Conservation (phyloP, 2,888 invertebrate genomes). For the Linyphia triangularis region DNA sequence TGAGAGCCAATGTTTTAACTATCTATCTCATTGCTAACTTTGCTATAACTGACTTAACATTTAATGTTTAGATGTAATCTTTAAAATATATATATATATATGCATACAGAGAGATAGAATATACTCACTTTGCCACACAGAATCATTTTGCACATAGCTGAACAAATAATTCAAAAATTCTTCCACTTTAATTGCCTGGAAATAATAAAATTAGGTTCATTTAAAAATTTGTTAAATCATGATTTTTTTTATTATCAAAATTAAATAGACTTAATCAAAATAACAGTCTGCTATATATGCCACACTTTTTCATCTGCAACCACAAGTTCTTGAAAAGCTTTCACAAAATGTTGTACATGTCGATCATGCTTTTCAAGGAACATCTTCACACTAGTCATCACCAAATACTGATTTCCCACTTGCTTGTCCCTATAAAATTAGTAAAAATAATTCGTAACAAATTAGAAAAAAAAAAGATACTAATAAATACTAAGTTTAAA, state of each 20-base stretch:
- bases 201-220: not conserved
- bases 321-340: constrained; percentile 88
- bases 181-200: constrained; percentile 87
- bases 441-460: not conserved
- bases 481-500: not conserved
- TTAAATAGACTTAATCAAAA: too few relatives aligned
- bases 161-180: constrained; percentile 84
- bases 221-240: not conserved
- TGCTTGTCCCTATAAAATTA: constrained; percentile 80
- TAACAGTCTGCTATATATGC: too few relatives aligned
- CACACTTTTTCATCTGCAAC: constrained; percentile 93
- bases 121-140: constrained; percentile 85
- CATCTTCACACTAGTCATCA: constrained; percentile 87
- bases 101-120: too few relatives aligned
- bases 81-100: too few relatives aligned
- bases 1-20: too few relatives aligned
- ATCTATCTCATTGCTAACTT: too few relatives aligned
- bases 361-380: constrained; percentile 89
- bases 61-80: too few relatives aligned
- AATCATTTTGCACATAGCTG: constrained; percentile 85
- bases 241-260: not conserved
- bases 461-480: not conserved
- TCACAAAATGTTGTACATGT: constrained; percentile 87
- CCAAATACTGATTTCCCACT: constrained; percentile 87
- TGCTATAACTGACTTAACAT: too few relatives aligned